A percentile compares a stretch with the other conserved stretches of the same genome.
phyloP scores from a whole-genome alignment of 1,140 invertebrate genomes.

The Drosophila sp. region DNA sequence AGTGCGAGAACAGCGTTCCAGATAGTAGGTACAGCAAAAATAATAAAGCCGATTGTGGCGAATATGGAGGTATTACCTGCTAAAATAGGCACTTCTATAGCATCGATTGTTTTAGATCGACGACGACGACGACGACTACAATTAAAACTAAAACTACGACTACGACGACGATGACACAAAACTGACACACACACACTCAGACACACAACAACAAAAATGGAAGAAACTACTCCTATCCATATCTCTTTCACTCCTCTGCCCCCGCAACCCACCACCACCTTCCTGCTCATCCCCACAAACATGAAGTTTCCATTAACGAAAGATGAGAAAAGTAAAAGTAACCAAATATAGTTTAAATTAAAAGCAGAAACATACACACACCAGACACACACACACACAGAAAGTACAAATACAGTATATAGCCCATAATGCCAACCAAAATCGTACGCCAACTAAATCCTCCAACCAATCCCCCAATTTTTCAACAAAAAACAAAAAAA shows the following conservation, averaged over 20 bases:
- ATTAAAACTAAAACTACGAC: not conserved
- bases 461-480: conserved; percentile 26
- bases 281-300: conserved; percentile 19
- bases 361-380: conserved; percentile 23
- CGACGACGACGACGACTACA: conserved; percentile 16
- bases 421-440: conserved; percentile 21
- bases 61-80: conserved; percentile 82
- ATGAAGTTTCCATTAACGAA: conserved; percentile 10
- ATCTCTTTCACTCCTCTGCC: too few relatives aligned
- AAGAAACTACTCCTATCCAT: conserved; percentile 12
- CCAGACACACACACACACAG: conserved; percentile 37
- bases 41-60: conserved; percentile 73
- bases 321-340: conserved; percentile 35
- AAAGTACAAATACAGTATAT: conserved; percentile 76
- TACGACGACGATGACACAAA: conserved; percentile 27
- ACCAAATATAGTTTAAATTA: conserved; percentile 78
- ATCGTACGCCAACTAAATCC: conserved; percentile 21
- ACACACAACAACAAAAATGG: conserved; percentile 27
- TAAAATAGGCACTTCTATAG: conserved; percentile 84
- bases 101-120: conserved; percentile 81
- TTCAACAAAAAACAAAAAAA: conserved; percentile 42
- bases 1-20: conserved; percentile 87
- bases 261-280: not conserved
- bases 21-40: conserved; percentile 82
- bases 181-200: conserved; percentile 11